phyloP scores from a whole-genome alignment of 2,113 vertebrate genomes.

The Nycticorax nycticorax region DNA sequence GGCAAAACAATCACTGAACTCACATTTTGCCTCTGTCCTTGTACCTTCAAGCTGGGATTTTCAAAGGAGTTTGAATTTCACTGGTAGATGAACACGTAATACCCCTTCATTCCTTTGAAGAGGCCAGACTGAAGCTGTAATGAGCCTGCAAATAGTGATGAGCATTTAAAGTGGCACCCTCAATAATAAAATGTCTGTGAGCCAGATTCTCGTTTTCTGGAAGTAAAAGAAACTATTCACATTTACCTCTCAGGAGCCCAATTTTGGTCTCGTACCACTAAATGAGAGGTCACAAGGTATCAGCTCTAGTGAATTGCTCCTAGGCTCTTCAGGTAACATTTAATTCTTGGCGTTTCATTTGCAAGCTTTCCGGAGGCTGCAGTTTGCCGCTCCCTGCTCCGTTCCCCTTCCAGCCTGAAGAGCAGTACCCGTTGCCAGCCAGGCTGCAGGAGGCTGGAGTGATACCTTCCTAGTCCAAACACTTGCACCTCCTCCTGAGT shows the following conservation, averaged over 20 bases:
- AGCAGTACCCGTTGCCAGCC: neutral
- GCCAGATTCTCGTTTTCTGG: neutral
- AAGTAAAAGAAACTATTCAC: neutral
- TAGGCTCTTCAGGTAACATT: neutral
- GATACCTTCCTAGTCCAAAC: neutral
- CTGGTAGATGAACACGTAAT: neutral
- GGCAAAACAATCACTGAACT: neutral
- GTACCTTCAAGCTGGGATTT: neutral
- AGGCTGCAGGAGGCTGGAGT: neutral
- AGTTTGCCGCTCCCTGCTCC: neutral
- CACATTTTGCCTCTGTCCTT: neutral
- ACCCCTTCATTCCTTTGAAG: constrained; percentile 1
- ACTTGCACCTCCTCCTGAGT: neutral
- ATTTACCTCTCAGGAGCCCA: neutral
- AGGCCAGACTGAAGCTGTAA: constrained; percentile 1
- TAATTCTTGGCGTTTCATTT: neutral
- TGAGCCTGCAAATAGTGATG: constrained; percentile 30
- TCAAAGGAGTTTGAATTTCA: neutral
- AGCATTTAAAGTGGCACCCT: constrained; percentile 33
- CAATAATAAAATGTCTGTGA: constrained; percentile 2
- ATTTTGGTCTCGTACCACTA: neutral
- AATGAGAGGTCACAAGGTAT: constrained; percentile 3
- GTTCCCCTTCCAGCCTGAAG: neutral
- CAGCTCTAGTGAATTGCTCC: neutral
- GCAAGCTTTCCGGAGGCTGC: neutral